Conservation (phyloP, 2,797 vertebrate species). For the Gastrophryne carolinensis region DNA sequence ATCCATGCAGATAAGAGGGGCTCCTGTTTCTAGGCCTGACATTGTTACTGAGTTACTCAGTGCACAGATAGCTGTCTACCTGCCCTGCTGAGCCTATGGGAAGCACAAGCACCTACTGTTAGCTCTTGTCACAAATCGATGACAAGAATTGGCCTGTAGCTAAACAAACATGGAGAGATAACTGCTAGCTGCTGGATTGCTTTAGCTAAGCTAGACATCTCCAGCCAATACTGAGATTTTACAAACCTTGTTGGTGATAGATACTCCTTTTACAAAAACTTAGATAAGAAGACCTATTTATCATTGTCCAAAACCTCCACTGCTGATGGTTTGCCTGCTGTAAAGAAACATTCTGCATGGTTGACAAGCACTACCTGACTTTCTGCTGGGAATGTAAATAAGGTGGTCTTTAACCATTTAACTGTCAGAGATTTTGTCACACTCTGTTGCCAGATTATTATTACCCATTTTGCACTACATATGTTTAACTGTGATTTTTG, state of each 20-base stretch:
- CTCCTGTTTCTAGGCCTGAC: slow-evolving; percentile 33
- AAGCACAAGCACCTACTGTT: slow-evolving; percentile 48
- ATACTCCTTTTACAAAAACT: slow-evolving; percentile 12
- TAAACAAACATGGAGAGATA: slow-evolving; percentile 36
- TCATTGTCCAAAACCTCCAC: background rate
- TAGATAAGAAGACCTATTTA: background rate
- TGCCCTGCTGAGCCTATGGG: slow-evolving; percentile 17
- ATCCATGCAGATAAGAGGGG: slow-evolving; percentile 40
- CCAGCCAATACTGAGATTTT: slow-evolving; percentile 30
- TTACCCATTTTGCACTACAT: too few relatives aligned
- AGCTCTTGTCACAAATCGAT: slow-evolving; percentile 47
- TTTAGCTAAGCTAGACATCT: slow-evolving; percentile 28
- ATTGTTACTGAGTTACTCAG: slow-evolving; percentile 48
- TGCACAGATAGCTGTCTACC: slow-evolving; percentile 33
- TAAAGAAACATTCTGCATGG: background rate
- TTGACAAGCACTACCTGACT: too few relatives aligned
- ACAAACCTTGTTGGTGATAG: slow-evolving; percentile 19
- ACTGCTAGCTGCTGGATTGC: slow-evolving; percentile 30
- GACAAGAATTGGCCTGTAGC: slow-evolving; percentile 45
- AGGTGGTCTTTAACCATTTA: too few relatives aligned
- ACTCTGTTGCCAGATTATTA: too few relatives aligned
- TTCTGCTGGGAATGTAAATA: too few relatives aligned
- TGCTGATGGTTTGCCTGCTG: background rate
- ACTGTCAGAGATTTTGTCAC: too few relatives aligned
- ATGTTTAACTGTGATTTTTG: too few relatives aligned